A percentile compares a stretch with the other conserved stretches of the same genome.
phyloP scores from a whole-genome alignment of 2,888 invertebrate species.

The Parochlus steinenii region DNA sequence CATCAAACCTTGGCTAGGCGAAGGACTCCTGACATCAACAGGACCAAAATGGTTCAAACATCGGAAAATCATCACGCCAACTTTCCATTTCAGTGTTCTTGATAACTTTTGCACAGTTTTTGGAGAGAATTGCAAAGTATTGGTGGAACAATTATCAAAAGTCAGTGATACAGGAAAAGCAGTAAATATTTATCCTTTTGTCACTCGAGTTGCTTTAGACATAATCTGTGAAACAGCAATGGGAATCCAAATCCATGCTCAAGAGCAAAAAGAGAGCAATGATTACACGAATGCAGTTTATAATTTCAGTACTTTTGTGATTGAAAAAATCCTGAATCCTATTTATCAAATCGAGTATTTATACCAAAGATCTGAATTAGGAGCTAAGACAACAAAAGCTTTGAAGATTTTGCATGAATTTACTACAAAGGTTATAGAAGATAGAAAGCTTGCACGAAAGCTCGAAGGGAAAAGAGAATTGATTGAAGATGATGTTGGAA shows the following conservation, averaged over 20 bases:
- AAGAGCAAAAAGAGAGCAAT: slow-evolving; percentile 26
- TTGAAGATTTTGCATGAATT: slow-evolving; percentile 35
- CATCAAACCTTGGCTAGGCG: slow-evolving; percentile 34
- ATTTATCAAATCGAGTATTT: slow-evolving; percentile 24
- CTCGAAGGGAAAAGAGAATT: slow-evolving; percentile 21
- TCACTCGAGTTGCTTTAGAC: slow-evolving; percentile 42
- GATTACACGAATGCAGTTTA: not conserved
- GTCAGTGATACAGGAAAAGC: slow-evolving; percentile 25
- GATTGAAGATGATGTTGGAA: slow-evolving; percentile 24
- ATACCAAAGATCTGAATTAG: slow-evolving; percentile 37
- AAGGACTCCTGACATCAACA: slow-evolving; percentile 37
- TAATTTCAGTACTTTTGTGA: slow-evolving; percentile 15
- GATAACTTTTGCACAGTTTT: slow-evolving; percentile 56
- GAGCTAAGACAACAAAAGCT: slow-evolving; percentile 34
- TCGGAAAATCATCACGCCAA: slow-evolving; percentile 56
- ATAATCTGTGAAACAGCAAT: slow-evolving; percentile 66
- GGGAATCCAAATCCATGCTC: slow-evolving; percentile 60
- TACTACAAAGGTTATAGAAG: slow-evolving; percentile 36
- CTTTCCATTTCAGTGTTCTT: slow-evolving; percentile 65
- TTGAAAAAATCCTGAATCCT: slow-evolving; percentile 28
- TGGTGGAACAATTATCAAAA: slow-evolving; percentile 35
- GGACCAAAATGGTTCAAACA: slow-evolving; percentile 40
- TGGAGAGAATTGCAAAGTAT: slow-evolving; percentile 39
- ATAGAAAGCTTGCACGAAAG: slow-evolving; percentile 18
- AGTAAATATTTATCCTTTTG: slow-evolving; percentile 42